These are phyloP conservation scores for Palythoa grandiflora DNA, from an alignment of 92 coral and sea anemone species.

Conservation along the genomic window DNA sequence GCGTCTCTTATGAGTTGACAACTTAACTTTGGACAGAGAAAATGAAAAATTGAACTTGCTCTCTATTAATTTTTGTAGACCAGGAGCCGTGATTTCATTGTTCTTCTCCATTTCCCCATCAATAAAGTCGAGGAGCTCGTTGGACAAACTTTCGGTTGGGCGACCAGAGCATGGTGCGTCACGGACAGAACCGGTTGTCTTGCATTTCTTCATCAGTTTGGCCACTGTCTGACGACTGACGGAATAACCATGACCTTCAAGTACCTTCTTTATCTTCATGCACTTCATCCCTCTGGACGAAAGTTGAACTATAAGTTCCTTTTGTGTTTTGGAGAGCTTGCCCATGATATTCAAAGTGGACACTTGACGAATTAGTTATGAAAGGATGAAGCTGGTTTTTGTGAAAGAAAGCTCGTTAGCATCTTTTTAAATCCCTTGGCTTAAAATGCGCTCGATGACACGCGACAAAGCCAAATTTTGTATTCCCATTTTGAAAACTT, in stretches of 20 bases:
- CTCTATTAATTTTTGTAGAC: slow-evolving; percentile 4
- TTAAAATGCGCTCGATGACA: too few species aligned
- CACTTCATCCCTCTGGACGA: neutral
- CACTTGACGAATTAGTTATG: too few species aligned
- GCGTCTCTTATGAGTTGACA: slow-evolving; percentile 59
- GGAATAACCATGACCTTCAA: neutral
- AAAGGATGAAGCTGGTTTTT: too few species aligned
- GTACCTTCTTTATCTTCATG: neutral
- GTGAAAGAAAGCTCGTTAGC: too few species aligned
- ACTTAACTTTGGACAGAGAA: slow-evolving; percentile 39
- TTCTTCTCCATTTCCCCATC: slow-evolving; percentile 49
- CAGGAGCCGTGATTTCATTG: slow-evolving; percentile 43
- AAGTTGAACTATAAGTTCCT: neutral
- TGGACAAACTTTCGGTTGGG: neutral
- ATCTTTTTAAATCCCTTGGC: too few species aligned
- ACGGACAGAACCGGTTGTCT: neutral
- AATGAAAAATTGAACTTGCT: slow-evolving; percentile 10
- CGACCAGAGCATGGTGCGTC: slow-evolving; percentile 29
- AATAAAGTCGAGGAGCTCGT: neutral
- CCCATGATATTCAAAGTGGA: too few species aligned
- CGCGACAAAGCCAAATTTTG: too few species aligned
- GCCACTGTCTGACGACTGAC: neutral
- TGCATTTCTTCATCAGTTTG: too few species aligned
- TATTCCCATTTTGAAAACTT: too few species aligned
- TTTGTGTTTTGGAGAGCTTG: neutral